Evolutionary conservation across 2,113 vertebrate species (phyloP).

Genomic region (Solea solea): DNA sequence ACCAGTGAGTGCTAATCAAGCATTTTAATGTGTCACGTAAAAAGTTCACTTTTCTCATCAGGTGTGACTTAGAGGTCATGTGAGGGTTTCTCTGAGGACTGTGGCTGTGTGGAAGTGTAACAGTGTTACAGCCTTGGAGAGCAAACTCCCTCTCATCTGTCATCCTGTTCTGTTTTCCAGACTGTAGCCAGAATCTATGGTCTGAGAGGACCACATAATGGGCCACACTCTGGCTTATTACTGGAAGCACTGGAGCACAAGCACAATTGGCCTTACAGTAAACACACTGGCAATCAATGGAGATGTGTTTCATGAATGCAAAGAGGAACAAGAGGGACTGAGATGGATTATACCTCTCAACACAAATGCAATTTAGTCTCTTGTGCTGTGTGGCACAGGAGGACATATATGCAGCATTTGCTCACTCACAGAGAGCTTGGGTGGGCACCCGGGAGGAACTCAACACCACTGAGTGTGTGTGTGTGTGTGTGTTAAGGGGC

Average conservation of each 20-base stretch:
- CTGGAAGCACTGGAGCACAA: constrained; percentile 51
- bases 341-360: constrained; percentile 54
- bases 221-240: constrained; percentile 52
- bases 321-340: constrained; percentile 48
- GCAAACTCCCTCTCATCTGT: constrained; percentile 29
- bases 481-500: too few relatives aligned
- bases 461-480: too few relatives aligned
- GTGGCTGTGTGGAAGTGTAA: constrained; percentile 7
- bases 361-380: constrained; percentile 66
- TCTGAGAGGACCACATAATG: constrained; percentile 42
- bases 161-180: constrained; percentile 23
- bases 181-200: constrained; percentile 22
- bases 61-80: constrained; percentile 6
- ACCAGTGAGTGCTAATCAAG: too few relatives aligned
- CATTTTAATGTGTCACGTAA: too few relatives aligned
- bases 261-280: constrained; percentile 61
- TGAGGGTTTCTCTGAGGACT: constrained; percentile 5
- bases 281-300: constrained; percentile 58
- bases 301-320: constrained; percentile 62
- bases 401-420: constrained; percentile 34
- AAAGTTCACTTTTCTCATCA: not conserved
- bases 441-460: not conserved
- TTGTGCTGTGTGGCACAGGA: constrained; percentile 39
- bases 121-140: constrained; percentile 20
- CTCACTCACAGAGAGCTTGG: not conserved